Evolutionary conservation across 2,797 vertebrate species (phyloP), one percentile per base, ranked within the genome.

Genomic region (Macroramphosus scolopax): DNA sequence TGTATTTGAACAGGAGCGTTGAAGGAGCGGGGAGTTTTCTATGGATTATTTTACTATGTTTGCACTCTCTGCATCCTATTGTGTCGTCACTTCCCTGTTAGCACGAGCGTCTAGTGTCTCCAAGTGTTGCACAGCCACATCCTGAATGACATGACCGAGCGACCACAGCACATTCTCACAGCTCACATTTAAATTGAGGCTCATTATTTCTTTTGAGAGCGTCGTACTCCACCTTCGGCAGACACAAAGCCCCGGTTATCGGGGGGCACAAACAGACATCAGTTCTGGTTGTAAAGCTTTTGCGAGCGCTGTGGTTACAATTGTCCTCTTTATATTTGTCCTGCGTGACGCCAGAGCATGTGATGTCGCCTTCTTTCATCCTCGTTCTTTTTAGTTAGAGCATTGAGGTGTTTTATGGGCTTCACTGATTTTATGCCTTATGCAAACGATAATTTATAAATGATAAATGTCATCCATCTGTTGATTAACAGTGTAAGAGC

Each of bases 401-500:
- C 49, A 46, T 72, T 67, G 48, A 45, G 47, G 66, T 65, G 53
- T 75, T 69, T 78, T 53, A 65, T 62, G 52, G 50, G 69, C 63
- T 75, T 75, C 62, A 77, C 57, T 78, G 67, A 65, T 76, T 69
- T 70, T 68, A 71, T 70, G 78, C 78, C 75, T 84, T 76, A 83
- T 79, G 71, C 68, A 78, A 77, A 63, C 57, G 57, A 58, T 74
- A 14, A 75, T 78, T 79, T 78, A 76, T 54, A 51, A 64, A 60
- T 61, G 64, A 73, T 75, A 64, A 48, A 74, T 81, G 78, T 81
- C 42, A 80, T 80, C 76, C 68, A 74, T 61, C 62, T 82, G 68
- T 83, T 66, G 38, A 76, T 69, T 61, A 68, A 62, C 70, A 69
- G 55, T 80, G 65, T 63, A 79, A 82, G 81, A 87, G 82, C 82